Evolutionary conservation across 2,797 vertebrate genomes (phyloP), one percentile per base, ranked within the genome.

Genomic region (Danio tinwini): DNA sequence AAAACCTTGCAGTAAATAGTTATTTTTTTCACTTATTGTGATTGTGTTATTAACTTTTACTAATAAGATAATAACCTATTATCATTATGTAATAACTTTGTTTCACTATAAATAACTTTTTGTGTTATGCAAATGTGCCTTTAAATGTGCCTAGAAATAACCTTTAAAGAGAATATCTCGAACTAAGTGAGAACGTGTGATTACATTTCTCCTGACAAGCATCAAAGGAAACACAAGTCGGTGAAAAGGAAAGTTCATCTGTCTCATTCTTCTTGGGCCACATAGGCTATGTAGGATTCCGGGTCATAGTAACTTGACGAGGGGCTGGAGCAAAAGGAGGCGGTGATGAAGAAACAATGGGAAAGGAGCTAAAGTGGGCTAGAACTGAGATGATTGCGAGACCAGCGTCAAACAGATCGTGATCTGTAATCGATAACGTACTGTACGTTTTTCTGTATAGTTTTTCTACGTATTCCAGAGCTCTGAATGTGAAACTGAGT

Each of bases 301-400:
- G 29, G 37, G n/a, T 45, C 47, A 39, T 29, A 37, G 2, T 63
- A 39, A 50, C 58, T 47, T 61, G 17, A 14, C 56, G 45, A 52
- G 59, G 72, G 72, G 29, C 47, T 74, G n/a, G 58, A 40, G 58
- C 5, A 40, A 63, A 29, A 56, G 55, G 55, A 62, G 45, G 11
- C 49, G 72, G 58, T 56, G 58, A 58, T 6, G 11, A 19, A 40
- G 45, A 63, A 74, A 74, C 72, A 74, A 74, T 17, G 58, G 37
- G 7, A 63, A 62, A 52, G 58, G 17, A 74, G 29, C 29, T 52
- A 11, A 74, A 74, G 29, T 52, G 29, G 8, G 16, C 11, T 13
- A 14, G n/a, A 13, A 74, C 29, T 52, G 7, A 14, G 8, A 39
- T 39, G 13, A 1, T 13, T 42, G 13, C 50, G 44, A 39, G 45